Base-by-base conservation (phyloP, 2,888 invertebrate genomes). In the Pandemis heparana region DNA sequence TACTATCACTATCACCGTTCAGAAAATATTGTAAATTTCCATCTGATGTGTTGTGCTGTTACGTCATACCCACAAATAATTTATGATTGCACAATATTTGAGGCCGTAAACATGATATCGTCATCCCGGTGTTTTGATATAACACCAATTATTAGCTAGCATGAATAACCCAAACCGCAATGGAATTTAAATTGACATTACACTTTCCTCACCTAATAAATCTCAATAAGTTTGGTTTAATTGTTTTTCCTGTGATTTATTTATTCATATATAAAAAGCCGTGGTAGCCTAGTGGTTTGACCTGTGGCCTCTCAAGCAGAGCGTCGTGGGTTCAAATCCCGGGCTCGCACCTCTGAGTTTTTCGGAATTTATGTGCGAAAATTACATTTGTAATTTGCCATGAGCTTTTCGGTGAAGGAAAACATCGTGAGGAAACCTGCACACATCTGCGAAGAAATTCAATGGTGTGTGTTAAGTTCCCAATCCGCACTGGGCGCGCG, bases 21-120 rank as follows among this genome's bases (percentile, higher is more conserved):
- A 43, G 23, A 63, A 38, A 66, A 12, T 23, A 23, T 23, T 56
- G 61, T 63, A 56, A 53, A 38, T 48, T 32, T 43, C 53, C 51
- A 23, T 23, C 2, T 61, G 41, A 53, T 62, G 56, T 38, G n/a
- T 9, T 23, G 16, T 72, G 38, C 18, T 43, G 32, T 67, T 67
- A 48, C 72, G 32, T 68, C 68, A 67, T 39, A 62, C 18, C 48
- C 23, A 41, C 23, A n/a, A 16, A 14, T 53, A 3, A 48, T 46
- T 63, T 46, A 43, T 63, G 16, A 63, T 63, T 63, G 32, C 63
- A 46, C 63, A 46, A 63, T 46, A 46, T 63, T 63, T 63, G 43
- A 14, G 46, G 23, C 23, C 23, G 46, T 46, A 63, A 63, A 46
- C 63, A 63, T n/a, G 46, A n/a, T 60, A 60, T 38, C 60, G 32